phyloP scores from a whole-genome alignment of 2,888 invertebrate species.

The Heliconius ethilla region DNA sequence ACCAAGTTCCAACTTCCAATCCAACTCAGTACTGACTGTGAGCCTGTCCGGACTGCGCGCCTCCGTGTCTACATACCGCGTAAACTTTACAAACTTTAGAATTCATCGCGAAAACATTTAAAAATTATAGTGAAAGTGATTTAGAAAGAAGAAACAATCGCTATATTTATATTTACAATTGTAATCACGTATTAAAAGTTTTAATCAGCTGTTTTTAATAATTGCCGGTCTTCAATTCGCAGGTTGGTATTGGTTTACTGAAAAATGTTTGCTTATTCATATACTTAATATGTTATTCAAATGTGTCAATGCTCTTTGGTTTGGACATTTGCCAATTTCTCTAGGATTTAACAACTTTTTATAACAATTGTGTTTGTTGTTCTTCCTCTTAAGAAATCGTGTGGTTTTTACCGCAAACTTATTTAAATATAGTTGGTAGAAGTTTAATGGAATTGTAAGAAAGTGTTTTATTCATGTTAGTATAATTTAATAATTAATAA shows the following conservation, averaged over 20 bases:
- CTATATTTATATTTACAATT: slow-evolving; percentile 40
- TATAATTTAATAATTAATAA: background rate
- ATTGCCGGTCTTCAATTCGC: slow-evolving; percentile 62
- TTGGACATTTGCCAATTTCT: slow-evolving; percentile 42
- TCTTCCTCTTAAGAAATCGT: slow-evolving; percentile 55
- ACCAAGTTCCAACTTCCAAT: slow-evolving; percentile 29
- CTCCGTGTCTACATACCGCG: slow-evolving; percentile 62
- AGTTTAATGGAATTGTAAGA: background rate
- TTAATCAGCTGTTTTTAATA: slow-evolving; percentile 65
- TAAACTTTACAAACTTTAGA: slow-evolving; percentile 67
- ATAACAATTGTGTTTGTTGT: slow-evolving; percentile 10
- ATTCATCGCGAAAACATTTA: slow-evolving; percentile 41
- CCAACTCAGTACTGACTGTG: slow-evolving; percentile 67
- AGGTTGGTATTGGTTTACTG: slow-evolving; percentile 66
- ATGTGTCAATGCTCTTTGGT: slow-evolving; percentile 23
- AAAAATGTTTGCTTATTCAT: slow-evolving; percentile 33
- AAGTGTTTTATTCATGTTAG: background rate
- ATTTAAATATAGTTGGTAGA: slow-evolving; percentile 34
- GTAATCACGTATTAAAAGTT: slow-evolving; percentile 50
- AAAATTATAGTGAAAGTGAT: slow-evolving; percentile 55
- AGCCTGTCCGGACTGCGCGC: slow-evolving; percentile 70
- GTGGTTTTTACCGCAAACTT: slow-evolving; percentile 59
- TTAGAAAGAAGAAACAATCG: slow-evolving; percentile 45
- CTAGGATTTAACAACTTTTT: slow-evolving; percentile 19
- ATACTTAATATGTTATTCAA: slow-evolving; percentile 27